Evolutionary conservation across 2,888 invertebrate genomes (phyloP).

Genomic region (Beris morrisii): DNA sequence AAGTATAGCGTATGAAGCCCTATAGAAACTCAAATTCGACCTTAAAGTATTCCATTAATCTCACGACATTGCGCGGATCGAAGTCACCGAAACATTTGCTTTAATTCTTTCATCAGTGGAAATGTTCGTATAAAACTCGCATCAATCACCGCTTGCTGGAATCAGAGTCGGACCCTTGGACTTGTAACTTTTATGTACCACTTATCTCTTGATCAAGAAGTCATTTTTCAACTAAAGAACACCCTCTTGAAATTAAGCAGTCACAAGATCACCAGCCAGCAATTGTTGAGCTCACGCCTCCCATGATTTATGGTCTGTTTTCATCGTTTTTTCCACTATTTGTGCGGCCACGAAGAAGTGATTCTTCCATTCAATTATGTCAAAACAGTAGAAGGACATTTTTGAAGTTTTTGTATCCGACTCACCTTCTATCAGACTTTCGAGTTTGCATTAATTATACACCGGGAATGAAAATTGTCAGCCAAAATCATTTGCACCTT

Average conservation of each 20-base stretch:
- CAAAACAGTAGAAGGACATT: constrained; percentile 7
- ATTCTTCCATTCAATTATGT: neutral
- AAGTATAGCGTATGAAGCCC: too few relatives aligned
- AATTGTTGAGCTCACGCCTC: constrained; percentile 20
- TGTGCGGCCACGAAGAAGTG: neutral
- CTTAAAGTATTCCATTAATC: too few relatives aligned
- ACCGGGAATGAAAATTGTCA: constrained; percentile 16
- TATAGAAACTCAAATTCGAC: too few relatives aligned
- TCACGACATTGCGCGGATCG: too few relatives aligned
- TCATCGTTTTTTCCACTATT: neutral
- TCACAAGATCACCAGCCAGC: constrained; percentile 14
- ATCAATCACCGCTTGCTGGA: too few relatives aligned
- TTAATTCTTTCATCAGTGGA: neutral
- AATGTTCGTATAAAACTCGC: neutral
- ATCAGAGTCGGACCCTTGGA: neutral
- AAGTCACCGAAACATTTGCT: too few relatives aligned
- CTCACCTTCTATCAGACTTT: neutral
- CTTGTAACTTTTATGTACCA: neutral
- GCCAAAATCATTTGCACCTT: constrained; percentile 25
- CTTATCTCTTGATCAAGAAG: constrained; percentile 10
- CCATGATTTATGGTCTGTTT: constrained; percentile 22
- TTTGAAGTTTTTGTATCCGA: too few relatives aligned
- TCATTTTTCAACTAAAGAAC: constrained; percentile 11
- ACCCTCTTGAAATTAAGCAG: constrained; percentile 7
- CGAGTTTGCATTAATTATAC: constrained; percentile 22